phyloP scores from a whole-genome alignment of 2,113 vertebrate species.

The Murina feae region DNA sequence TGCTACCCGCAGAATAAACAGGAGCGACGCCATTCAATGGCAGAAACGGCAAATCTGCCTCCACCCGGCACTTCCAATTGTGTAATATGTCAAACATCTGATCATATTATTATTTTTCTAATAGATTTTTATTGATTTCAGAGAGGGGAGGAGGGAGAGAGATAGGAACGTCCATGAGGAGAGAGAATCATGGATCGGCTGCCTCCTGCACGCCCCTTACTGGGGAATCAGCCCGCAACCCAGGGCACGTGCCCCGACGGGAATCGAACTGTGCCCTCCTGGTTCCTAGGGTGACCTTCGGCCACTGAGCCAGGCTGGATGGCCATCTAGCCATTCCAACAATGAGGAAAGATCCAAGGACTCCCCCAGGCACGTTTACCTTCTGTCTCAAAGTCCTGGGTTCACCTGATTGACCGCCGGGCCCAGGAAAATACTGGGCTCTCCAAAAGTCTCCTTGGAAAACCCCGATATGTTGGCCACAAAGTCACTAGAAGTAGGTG shows the following conservation, averaged over 20 bases:
- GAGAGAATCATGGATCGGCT: too few relatives aligned
- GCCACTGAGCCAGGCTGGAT: too few relatives aligned
- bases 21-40: neutral
- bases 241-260: too few relatives aligned
- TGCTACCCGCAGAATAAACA: conserved; percentile 14
- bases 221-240: too few relatives aligned
- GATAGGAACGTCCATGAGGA: too few relatives aligned
- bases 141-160: too few relatives aligned
- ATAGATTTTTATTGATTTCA: too few relatives aligned
- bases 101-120: neutral
- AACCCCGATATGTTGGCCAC: neutral
- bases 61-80: neutral
- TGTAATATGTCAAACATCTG: neutral
- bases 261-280: too few relatives aligned
- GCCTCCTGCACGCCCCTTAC: too few relatives aligned
- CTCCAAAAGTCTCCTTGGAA: neutral
- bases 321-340: neutral
- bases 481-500: neutral
- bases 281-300: too few relatives aligned
- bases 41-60: neutral
- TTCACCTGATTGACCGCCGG: neutral
- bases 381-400: neutral
- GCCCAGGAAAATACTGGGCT: neutral
- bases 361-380: neutral
- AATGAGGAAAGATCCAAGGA: neutral